Percentiles rank a stretch among this genome's conserved stretches.
These are phyloP conservation scores for Australoheros scitulus DNA, from an alignment of 2,113 vertebrate genomes.

Conservation along the genomic window DNA sequence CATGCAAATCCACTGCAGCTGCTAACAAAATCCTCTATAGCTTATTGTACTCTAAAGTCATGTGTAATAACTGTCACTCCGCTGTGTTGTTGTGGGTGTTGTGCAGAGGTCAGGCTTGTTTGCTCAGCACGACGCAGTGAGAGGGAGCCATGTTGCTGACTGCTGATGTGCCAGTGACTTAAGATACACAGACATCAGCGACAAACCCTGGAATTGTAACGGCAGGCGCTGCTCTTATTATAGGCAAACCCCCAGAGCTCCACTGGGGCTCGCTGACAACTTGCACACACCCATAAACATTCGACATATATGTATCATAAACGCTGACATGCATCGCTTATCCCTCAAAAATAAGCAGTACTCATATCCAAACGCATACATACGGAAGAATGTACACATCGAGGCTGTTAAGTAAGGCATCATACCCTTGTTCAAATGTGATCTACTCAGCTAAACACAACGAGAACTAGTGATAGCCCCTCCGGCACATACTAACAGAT, in stretches of 20 bases:
- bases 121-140: slow-evolving; percentile 60
- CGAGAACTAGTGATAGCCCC: slow-evolving; percentile 34
- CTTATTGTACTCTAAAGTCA: slow-evolving; percentile 31
- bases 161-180: slow-evolving; percentile 66
- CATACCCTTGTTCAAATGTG: slow-evolving; percentile 27
- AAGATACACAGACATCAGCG: slow-evolving; percentile 60
- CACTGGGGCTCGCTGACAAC: not conserved
- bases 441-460: slow-evolving; percentile 23
- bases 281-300: not conserved
- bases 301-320: not conserved
- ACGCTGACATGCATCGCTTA: not conserved
- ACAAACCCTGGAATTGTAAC: slow-evolving; percentile 46
- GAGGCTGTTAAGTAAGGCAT: not conserved
- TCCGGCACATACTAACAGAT: slow-evolving; percentile 1
- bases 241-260: not conserved
- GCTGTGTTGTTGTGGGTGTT: slow-evolving; percentile 46
- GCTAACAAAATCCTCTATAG: slow-evolving; percentile 25
- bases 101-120: slow-evolving; percentile 67
- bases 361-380: not conserved
- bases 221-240: slow-evolving; percentile 26
- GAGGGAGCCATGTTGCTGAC: slow-evolving; percentile 64
- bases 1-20: not conserved
- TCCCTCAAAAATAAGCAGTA: not conserved
- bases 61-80: slow-evolving; percentile 58
- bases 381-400: not conserved